phyloP scores from a whole-genome alignment of 2,888 invertebrate species.

The Punctoribates punctum region DNA sequence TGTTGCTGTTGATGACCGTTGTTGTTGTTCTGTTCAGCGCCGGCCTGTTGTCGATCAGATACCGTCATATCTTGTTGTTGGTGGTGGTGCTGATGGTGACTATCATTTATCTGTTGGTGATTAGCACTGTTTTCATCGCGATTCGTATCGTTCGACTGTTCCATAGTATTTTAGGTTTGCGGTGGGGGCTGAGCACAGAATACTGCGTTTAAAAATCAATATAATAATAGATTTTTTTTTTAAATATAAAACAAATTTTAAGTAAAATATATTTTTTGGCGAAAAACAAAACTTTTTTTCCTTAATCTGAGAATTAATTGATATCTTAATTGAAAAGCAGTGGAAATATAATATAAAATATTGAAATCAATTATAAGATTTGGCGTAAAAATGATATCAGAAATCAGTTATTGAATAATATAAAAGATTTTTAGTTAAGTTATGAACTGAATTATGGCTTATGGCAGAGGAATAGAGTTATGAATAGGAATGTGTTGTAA shows the following conservation, averaged over 20 bases:
- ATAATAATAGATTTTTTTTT: background rate
- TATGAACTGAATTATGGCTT: too few relatives aligned
- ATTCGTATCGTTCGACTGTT: conserved; percentile 14
- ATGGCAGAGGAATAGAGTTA: background rate
- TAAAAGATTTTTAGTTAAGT: too few relatives aligned
- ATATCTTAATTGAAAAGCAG: conserved; percentile 12
- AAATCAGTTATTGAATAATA: too few relatives aligned
- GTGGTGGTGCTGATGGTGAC: conserved; percentile 20
- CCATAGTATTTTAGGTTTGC: background rate
- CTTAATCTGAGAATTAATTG: background rate
- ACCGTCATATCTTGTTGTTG: conserved; percentile 13
- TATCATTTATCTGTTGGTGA: conserved; percentile 24
- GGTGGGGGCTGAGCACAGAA: background rate
- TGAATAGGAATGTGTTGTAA: conserved; percentile 17
- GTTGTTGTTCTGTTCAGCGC: background rate
- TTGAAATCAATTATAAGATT: conserved; percentile 4
- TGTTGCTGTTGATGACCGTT: background rate
- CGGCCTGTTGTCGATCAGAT: background rate
- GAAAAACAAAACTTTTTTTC: background rate
- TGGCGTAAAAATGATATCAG: background rate
- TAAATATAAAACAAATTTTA: background rate
- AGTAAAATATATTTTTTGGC: background rate
- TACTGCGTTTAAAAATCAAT: background rate
- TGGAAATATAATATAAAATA: too few relatives aligned
- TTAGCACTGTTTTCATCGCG: conserved; percentile 12